Conservation (phyloP, 2,797 vertebrate genomes). For the Carcharodon carcharias region DNA sequence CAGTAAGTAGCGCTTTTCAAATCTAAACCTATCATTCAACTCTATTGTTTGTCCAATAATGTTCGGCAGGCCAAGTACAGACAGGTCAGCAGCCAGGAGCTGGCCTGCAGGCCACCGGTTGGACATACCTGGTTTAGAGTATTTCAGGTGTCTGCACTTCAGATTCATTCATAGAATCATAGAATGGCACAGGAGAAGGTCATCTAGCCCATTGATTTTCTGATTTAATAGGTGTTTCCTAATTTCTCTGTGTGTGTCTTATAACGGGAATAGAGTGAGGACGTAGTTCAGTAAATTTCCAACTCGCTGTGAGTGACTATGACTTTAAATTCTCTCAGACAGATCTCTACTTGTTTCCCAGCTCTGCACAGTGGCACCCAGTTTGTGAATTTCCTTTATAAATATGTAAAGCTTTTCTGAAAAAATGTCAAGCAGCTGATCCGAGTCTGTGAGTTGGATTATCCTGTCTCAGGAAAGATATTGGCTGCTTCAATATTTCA, state of each 20-base stretch:
- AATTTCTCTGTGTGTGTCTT: neutral
- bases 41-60: too few relatives aligned
- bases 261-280: neutral
- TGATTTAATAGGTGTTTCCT: neutral
- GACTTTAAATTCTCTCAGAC: constrained; percentile 16
- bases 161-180: neutral
- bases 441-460: neutral
- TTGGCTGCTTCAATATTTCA: neutral
- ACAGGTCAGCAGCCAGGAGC: too few relatives aligned
- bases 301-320: constrained; percentile 1
- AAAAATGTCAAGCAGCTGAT: constrained; percentile 19
- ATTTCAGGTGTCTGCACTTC: neutral
- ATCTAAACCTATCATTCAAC: too few relatives aligned
- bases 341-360: neutral
- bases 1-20: too few relatives aligned
- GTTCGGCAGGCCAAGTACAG: too few relatives aligned
- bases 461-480: neutral
- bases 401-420: constrained; percentile 29
- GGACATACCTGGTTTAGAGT: neutral
- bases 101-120: too few relatives aligned
- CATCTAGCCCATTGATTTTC: too few relatives aligned
- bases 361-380: neutral
- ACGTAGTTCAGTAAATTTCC: neutral
- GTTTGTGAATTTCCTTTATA: constrained; percentile 29
- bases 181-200: too few relatives aligned